These are phyloP conservation scores for Hedychridium roseum DNA, from an alignment of 2,888 invertebrate species.

Conservation along the genomic window DNA sequence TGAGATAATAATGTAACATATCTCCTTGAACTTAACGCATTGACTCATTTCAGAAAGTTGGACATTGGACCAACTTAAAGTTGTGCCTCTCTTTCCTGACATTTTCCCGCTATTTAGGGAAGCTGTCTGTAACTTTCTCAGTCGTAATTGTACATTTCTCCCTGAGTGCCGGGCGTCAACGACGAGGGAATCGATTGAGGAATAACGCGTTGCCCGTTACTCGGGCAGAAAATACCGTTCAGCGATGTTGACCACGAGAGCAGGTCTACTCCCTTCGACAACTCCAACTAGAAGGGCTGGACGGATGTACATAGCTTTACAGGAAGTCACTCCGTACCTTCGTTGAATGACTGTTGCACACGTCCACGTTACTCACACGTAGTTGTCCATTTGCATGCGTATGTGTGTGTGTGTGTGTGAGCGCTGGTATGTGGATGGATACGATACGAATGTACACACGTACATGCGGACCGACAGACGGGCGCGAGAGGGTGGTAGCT, in stretches of 20 bases:
- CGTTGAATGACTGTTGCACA: slow-evolving; percentile 45
- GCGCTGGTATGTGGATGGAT: slow-evolving; percentile 18
- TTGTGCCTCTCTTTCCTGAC: no score
- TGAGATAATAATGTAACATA: no score
- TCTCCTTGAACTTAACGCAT: no score
- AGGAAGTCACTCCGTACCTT: slow-evolving; percentile 50
- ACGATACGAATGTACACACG: slow-evolving; percentile 23
- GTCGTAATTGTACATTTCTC: no score
- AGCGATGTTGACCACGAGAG: slow-evolving; percentile 42
- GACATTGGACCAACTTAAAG: no score
- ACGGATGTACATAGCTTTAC: slow-evolving; percentile 46
- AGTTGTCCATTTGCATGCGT: slow-evolving; percentile 3
- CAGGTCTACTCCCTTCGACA: slow-evolving; percentile 42
- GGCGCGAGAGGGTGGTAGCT: slow-evolving; percentile 39
- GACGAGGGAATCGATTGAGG: slow-evolving; percentile 36
- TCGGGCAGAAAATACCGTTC: slow-evolving; percentile 45
- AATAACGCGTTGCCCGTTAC: slow-evolving; percentile 40
- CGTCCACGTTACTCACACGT: slow-evolving; percentile 13
- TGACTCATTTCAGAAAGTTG: no score
- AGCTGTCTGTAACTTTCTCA: no score
- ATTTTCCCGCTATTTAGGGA: no score
- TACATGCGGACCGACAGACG: slow-evolving; percentile 36
- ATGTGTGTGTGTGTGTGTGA: slow-evolving; percentile 25
- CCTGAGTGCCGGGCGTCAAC: no score
- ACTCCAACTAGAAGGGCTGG: slow-evolving; percentile 44